Conservation (phyloP, 2,113 vertebrate genomes). For the Lagopus leucura region DNA sequence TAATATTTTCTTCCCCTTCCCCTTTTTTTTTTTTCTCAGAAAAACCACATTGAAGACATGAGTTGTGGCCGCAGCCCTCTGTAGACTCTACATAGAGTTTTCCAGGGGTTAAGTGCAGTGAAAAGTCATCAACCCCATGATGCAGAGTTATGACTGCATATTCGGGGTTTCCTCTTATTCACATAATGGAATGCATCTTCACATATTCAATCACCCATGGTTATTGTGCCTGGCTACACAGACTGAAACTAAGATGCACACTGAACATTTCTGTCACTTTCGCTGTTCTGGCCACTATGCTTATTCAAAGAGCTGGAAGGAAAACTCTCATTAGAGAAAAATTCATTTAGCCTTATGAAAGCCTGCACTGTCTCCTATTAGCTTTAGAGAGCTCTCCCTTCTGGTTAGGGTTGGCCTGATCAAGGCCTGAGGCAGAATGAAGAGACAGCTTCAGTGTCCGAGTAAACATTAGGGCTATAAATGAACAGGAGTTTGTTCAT, state of each 20-base stretch:
- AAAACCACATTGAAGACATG: constrained; percentile 57
- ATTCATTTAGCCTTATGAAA: neutral
- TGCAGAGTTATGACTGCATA: neutral
- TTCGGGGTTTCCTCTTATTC: neutral
- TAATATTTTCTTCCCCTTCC: constrained; percentile 70
- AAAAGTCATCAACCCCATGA: neutral
- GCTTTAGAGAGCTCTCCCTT: constrained; percentile 8
- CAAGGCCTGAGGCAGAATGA: constrained; percentile 5
- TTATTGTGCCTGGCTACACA: constrained; percentile 26
- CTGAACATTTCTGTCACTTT: constrained; percentile 5
- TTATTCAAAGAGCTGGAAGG: constrained; percentile 41
- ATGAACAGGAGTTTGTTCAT: neutral
- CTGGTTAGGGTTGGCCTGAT: constrained; percentile 16
- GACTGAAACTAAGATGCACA: neutral
- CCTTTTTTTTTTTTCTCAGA: constrained; percentile 15
- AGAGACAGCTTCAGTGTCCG: neutral
- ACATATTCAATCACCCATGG: neutral
- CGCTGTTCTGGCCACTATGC: neutral
- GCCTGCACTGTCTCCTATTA: neutral
- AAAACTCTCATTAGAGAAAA: constrained; percentile 46
- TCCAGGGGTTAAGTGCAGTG: constrained; percentile 46
- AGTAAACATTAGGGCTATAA: neutral
- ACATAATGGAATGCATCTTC: neutral
- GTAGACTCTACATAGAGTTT: constrained; percentile 16
- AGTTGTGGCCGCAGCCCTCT: constrained; percentile 46